phyloP scores from a whole-genome alignment of 2,113 vertebrate genomes.

The Tragelaphus scriptus region DNA sequence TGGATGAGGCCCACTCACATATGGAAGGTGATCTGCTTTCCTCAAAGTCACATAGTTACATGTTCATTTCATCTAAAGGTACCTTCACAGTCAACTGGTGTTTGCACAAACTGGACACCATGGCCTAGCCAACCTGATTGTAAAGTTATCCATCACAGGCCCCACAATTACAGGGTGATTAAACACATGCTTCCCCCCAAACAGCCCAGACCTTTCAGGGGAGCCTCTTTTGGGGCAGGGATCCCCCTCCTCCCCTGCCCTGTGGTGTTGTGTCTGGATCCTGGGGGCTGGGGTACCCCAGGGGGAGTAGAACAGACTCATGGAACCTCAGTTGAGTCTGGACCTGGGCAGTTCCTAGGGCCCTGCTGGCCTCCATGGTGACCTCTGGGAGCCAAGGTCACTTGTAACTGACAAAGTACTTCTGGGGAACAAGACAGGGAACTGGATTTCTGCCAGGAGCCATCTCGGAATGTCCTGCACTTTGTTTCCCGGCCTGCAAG shows the following conservation, averaged over 20 bases:
- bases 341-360: neutral
- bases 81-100: neutral
- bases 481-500: too few relatives aligned
- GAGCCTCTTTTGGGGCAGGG: neutral
- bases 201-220: neutral
- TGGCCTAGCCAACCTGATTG: neutral
- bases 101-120: neutral
- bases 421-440: too few relatives aligned
- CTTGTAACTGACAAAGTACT: neutral
- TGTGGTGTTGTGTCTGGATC: neutral
- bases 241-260: neutral
- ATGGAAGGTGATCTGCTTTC: neutral
- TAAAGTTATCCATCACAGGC: neutral
- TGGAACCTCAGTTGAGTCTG: too few relatives aligned
- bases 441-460: neutral
- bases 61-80: neutral
- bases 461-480: neutral
- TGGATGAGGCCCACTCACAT: neutral
- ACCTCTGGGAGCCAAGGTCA: accelerated
- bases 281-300: neutral
- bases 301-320: too few relatives aligned
- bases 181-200: neutral
- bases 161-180: neutral
- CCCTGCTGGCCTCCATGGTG: accelerated
- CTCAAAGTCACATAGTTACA: neutral